Evolutionary conservation across 64 coral and sea anemone genomes (phyloP).

Genomic region (Dendrophyllia cribrosa): DNA sequence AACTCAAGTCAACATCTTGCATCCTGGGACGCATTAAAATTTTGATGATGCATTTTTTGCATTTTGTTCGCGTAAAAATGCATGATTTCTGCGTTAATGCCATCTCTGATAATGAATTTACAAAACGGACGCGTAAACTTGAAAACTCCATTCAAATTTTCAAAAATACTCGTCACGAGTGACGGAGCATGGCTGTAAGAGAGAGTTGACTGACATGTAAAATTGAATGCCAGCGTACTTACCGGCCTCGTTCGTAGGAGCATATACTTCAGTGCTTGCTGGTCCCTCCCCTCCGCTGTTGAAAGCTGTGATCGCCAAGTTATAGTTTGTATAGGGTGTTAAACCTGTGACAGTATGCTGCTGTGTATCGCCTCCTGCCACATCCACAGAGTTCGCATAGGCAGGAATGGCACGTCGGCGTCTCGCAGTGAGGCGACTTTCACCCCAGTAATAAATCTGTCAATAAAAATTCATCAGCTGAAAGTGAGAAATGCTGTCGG

Average conservation of each 20-base stretch:
- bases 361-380: background rate
- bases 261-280: slow-evolving; percentile 43
- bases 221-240: background rate
- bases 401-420: slow-evolving; percentile 68
- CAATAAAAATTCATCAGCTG: background rate
- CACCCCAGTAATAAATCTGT: slow-evolving; percentile 67
- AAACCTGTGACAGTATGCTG: slow-evolving; percentile 45
- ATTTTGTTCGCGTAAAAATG: too few relatives aligned
- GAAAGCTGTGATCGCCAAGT: slow-evolving; percentile 65
- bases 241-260: slow-evolving; percentile 49
- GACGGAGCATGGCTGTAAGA: too few relatives aligned
- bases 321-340: slow-evolving; percentile 57
- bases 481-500: background rate
- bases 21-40: too few relatives aligned
- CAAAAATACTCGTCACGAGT: too few relatives aligned
- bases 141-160: too few relatives aligned
- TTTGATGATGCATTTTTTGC: too few relatives aligned
- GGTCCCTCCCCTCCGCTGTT: slow-evolving; percentile 91
- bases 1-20: too few relatives aligned
- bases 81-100: too few relatives aligned
- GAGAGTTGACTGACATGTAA: too few relatives aligned
- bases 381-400: slow-evolving; percentile 27
- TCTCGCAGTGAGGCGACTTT: slow-evolving; percentile 6
- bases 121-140: too few relatives aligned
- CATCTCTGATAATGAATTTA: too few relatives aligned